Percentiles rank a stretch among this genome's conserved stretches.
phyloP scores from a whole-genome alignment of 64 coral and sea anemone species.

The Pocillopora verrucosa region DNA sequence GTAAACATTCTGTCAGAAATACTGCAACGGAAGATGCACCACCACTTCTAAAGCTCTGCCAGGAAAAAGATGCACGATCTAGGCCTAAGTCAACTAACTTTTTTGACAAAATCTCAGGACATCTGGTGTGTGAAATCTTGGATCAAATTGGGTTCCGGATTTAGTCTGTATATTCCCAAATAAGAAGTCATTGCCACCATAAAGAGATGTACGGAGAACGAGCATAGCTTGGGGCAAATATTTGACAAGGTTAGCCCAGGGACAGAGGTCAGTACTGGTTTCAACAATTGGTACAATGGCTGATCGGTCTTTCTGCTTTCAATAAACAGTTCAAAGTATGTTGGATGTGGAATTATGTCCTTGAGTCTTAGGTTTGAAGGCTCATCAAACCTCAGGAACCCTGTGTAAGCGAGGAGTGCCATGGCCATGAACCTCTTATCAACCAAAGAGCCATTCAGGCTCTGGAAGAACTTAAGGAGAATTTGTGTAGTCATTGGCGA shows the following conservation, averaged over 20 bases:
- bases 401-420: neutral
- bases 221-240: conserved; percentile 26
- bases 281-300: conserved; percentile 32
- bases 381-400: conserved; percentile 14
- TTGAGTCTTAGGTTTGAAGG: conserved; percentile 31
- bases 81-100: neutral
- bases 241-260: conserved; percentile 20
- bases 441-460: neutral
- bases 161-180: conserved; percentile 7
- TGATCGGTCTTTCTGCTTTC: conserved; percentile 47
- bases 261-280: conserved; percentile 25
- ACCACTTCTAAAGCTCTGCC: conserved; percentile 49
- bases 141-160: neutral
- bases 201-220: neutral
- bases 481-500: conserved; percentile 49
- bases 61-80: neutral
- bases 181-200: neutral
- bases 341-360: neutral
- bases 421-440: conserved; percentile 26
- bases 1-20: conserved; percentile 60
- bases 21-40: conserved; percentile 49
- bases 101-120: neutral
- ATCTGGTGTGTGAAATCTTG: neutral
- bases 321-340: conserved; percentile 45
- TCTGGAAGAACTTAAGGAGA: conserved; percentile 22